phyloP scores from a whole-genome alignment of 2,888 invertebrate species.

The Trachelus tabidus region DNA sequence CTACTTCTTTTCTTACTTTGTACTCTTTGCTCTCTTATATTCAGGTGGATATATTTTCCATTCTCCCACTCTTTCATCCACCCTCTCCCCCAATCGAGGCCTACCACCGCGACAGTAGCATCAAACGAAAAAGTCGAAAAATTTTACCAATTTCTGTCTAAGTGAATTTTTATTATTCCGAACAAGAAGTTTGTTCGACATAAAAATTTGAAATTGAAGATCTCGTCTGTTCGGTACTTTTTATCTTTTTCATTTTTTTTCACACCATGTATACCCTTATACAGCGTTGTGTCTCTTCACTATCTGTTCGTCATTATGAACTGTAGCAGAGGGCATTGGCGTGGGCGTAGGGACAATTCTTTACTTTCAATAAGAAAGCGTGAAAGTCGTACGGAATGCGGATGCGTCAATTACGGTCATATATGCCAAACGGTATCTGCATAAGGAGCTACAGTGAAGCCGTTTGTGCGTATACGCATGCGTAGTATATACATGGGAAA shows the following conservation, averaged over 20 bases:
- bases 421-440: neutral
- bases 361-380: constrained; percentile 30
- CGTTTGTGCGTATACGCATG: neutral
- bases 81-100: too few species aligned
- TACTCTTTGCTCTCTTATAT: constrained; percentile 13
- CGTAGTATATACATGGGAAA: constrained; percentile 10
- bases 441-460: neutral
- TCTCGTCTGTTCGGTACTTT: too few species aligned
- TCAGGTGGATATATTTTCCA: constrained; percentile 9
- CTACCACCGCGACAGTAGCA: too few species aligned
- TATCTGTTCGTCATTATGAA: neutral
- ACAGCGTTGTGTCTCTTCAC: neutral
- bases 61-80: neutral
- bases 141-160: too few species aligned
- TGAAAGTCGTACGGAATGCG: constrained; percentile 48
- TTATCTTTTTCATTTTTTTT: too few species aligned
- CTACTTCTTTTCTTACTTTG: neutral
- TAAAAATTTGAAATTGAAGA: too few species aligned
- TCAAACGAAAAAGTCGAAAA: too few species aligned
- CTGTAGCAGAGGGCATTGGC: neutral
- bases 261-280: too few species aligned
- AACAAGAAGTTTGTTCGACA: too few species aligned
- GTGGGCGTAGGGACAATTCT: neutral
- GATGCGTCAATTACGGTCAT: constrained; percentile 21
- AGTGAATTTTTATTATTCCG: too few species aligned